Conservation (phyloP, 1,140 invertebrate genomes). For the Eueides isabella region DNA sequence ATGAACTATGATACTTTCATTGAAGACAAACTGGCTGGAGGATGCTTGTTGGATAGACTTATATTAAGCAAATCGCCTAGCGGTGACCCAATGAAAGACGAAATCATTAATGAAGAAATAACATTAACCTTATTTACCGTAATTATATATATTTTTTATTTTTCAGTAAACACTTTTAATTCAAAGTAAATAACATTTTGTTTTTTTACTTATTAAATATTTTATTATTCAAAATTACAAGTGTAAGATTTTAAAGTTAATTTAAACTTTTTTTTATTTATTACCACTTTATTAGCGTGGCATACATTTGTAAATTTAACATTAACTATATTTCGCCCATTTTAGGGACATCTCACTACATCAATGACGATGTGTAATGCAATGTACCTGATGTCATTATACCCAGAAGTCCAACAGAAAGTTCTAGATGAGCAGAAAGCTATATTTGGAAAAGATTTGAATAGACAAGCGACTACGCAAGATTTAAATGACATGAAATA, state of each 20-base stretch:
- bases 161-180: neutral
- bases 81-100: conserved; percentile 45
- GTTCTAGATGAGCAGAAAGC: conserved; percentile 51
- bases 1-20: conserved; percentile 38
- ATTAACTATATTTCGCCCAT: neutral
- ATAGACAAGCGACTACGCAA: conserved; percentile 43
- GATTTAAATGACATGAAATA: conserved; percentile 56
- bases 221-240: neutral
- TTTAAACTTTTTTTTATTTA: no score
- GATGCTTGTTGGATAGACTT: conserved; percentile 50
- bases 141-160: conserved; percentile 25
- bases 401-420: conserved; percentile 52
- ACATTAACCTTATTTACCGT: conserved; percentile 51
- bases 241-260: no score
- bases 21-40: conserved; percentile 41
- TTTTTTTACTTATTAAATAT: neutral
- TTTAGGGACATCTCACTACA: conserved; percentile 54
- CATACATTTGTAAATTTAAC: neutral
- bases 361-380: conserved; percentile 53
- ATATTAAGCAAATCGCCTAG: conserved; percentile 39
- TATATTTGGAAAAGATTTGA: conserved; percentile 43
- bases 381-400: conserved; percentile 48
- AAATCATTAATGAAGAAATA: conserved; percentile 51
- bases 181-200: neutral
- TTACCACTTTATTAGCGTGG: no score